phyloP scores from a whole-genome alignment of 2,888 invertebrate genomes.

The Scaptomyza reducta region DNA sequence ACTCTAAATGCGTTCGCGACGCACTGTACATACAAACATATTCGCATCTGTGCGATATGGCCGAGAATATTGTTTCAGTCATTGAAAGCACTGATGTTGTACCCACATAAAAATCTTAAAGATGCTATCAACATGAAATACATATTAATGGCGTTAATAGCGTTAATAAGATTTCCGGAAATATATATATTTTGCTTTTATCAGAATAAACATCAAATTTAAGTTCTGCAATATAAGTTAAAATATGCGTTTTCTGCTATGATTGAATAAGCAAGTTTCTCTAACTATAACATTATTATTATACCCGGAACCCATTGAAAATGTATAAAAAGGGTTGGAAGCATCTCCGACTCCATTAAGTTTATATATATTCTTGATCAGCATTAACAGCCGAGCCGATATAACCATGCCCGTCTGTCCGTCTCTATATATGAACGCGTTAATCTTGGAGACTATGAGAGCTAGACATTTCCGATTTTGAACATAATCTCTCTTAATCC shows the following conservation, averaged over 20 bases:
- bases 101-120: conserved; percentile 13
- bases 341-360: too few species aligned
- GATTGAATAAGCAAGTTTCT: neutral
- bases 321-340: too few species aligned
- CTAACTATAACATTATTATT: too few species aligned
- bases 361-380: too few species aligned
- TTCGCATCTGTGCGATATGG: conserved; percentile 72
- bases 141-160: neutral
- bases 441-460: too few species aligned
- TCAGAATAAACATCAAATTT: too few species aligned
- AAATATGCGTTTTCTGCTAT: neutral
- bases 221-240: neutral
- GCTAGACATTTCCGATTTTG: too few species aligned
- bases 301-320: too few species aligned
- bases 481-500: too few species aligned
- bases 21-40: conserved; percentile 79
- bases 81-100: conserved; percentile 76
- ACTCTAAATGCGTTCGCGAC: conserved; percentile 71
- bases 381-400: too few species aligned
- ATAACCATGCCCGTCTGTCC: too few species aligned
- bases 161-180: neutral
- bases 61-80: conserved; percentile 77
- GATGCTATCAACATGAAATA: neutral
- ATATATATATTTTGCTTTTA: conserved; percentile 1
- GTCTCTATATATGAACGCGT: too few species aligned